Conservation (phyloP, 2,888 invertebrate genomes). For the Drosophila neonasuta region DNA sequence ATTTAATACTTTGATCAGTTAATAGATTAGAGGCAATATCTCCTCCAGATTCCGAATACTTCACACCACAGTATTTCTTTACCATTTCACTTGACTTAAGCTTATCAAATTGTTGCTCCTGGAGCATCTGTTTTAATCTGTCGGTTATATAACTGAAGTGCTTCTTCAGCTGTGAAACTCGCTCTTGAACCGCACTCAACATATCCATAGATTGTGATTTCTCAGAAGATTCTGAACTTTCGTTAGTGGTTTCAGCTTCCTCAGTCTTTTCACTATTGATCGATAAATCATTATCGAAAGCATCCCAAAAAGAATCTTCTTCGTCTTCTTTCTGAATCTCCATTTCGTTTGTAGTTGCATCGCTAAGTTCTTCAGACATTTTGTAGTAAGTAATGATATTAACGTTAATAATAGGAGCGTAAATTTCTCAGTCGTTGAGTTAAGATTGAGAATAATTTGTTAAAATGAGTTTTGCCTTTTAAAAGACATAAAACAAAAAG, state of each 20-base stretch:
- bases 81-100: neutral
- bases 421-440: conserved; percentile 1
- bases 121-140: conserved; percentile 18
- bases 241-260: neutral
- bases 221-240: neutral
- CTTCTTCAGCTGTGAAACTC: conserved; percentile 27
- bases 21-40: conserved; percentile 16
- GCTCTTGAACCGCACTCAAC: conserved; percentile 45
- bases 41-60: neutral
- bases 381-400: neutral
- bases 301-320: conserved; percentile 21
- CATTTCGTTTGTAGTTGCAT: neutral
- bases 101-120: neutral
- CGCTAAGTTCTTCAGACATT: conserved; percentile 33
- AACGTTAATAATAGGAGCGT: neutral
- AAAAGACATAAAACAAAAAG: conserved; percentile 11
- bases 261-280: conserved; percentile 1
- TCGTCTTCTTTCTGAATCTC: neutral
- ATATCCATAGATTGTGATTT: conserved; percentile 8
- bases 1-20: conserved; percentile 21
- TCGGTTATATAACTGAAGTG: conserved; percentile 27
- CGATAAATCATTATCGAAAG: conserved; percentile 23
- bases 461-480: neutral
- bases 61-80: neutral
- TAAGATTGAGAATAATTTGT: neutral